Base-by-base conservation (phyloP, 2,797 vertebrate genomes). In the Enteromius treurensis region DNA sequence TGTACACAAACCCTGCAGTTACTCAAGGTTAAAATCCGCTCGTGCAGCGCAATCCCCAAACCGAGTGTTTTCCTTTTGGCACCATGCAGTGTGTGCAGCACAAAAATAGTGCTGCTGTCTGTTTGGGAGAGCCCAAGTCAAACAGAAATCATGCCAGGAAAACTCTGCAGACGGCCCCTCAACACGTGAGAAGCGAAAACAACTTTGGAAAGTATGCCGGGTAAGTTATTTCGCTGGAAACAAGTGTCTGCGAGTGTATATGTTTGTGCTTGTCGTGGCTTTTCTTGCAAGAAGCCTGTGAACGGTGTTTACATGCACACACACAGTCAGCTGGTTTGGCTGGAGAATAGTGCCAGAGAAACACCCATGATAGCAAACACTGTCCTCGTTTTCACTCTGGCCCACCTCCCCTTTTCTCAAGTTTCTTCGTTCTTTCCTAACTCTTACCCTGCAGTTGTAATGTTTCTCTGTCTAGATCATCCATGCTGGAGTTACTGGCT, bases 321-420 rank as follows among this genome's bases (percentile, higher is more conserved):
- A 17, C 2, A 45, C 2, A 88, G 87, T 90, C 88, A 90, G 90
- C 88, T 90, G 88, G 84, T 86, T 86, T 86, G 80, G 67, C 34
- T 85, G 81, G 60, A 84, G 74, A 85, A 34, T 42, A 58, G 76
- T 14, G 81, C 86, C 87, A 87, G 87, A 81, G 80, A 79, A 76
- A 79, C 85, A 86, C 83, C 70, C 76, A 87, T 42, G 78, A 74
- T 19, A 84, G 77, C 75, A 85, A 67, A 83, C 65, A 37, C 68
- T 81, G 73, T 75, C 73, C 85, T 78, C 71, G 77, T 67, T 51
- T 80, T 26, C 68, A 37, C 10, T 58, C 55, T 29, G 42, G 21
- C 37, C 51, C 51, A 5, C 7, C 40, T 37, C 55, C 26, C 64
- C 23, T 65, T 55, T 34, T 58, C 51, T 34, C 64, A 47, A 17